These are phyloP conservation scores for Amphipoea oculea DNA, from an alignment of 2,888 invertebrate species.

Conservation along the genomic window DNA sequence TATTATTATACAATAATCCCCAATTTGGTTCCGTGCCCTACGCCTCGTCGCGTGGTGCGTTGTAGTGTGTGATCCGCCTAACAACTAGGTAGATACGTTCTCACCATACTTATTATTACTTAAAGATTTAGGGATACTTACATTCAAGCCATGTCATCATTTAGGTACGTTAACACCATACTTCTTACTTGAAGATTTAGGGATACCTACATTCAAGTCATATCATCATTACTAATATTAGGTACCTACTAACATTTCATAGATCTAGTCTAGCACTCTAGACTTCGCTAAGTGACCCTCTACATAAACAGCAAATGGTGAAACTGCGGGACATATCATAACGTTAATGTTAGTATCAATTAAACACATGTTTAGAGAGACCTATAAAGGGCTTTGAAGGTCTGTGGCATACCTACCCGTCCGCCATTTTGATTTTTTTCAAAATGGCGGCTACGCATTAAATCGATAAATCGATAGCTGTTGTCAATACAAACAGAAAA, in stretches of 20 bases:
- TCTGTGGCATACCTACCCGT: background rate
- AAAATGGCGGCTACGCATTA: too few relatives aligned
- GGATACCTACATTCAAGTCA: background rate
- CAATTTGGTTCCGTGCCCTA: too few relatives aligned
- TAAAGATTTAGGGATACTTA: background rate
- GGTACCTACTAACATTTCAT: slow-evolving; percentile 21
- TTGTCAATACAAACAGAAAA: too few relatives aligned
- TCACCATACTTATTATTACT: background rate
- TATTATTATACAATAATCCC: too few relatives aligned
- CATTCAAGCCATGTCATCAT: background rate
- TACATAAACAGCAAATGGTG: slow-evolving; percentile 9
- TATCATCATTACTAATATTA: background rate
- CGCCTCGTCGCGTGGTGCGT: too few relatives aligned
- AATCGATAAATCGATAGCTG: too few relatives aligned
- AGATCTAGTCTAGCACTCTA: slow-evolving; percentile 22
- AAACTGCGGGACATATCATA: slow-evolving; percentile 2
- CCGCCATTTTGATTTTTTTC: background rate
- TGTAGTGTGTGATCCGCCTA: background rate
- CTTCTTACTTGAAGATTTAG: background rate
- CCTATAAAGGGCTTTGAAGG: background rate
- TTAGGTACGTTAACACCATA: background rate
- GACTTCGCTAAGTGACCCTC: slow-evolving; percentile 5
- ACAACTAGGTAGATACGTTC: background rate
- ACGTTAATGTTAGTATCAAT: background rate
- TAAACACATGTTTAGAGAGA: background rate